Evolutionary conservation across 2,888 invertebrate genomes (phyloP), one percentile per base, ranked within the genome.

Genomic region (Cephalotes varians): DNA sequence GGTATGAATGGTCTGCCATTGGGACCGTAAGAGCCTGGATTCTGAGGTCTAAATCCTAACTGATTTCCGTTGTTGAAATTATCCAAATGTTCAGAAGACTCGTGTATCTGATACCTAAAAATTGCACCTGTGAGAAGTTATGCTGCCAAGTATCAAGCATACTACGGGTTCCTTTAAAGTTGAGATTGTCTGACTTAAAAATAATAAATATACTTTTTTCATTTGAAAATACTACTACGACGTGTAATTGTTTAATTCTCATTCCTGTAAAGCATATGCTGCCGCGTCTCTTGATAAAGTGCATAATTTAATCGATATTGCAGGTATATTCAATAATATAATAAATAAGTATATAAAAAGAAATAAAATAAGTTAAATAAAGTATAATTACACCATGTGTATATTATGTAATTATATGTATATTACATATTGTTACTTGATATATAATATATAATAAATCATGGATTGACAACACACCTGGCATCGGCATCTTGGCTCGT

Each of bases 21-120:
- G 9, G 93, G 93, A 83, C 94, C 92, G 74, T 91, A 92, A 47
- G 93, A 91, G 25, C 93, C 92, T 15, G 92, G 12, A 34, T 82
- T 82, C 25, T 91, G 87, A 69, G 90, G 88, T 67, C 85, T 76
- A 56, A 89, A 90, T 81, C 89, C 90, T 62, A 62, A 54, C 10
- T 71, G 64, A 40, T 83, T 74, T 34, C 85, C 73, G 12, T 77
- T 76, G n/a, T 86, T 31, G 51, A 77, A 72, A 15, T 54, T 37
- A 12, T 74, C 82, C 34, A 85, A 74, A 80, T 88, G 83, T 34
- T 86, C 86, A 10, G 83, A 73, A 65, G 86, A 84, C 81, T 91
- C 91, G 73, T 90, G 82, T 44, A 89, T 82, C n/a, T 79, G 87
- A 79, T 91, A 91, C 31, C 91, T 91, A 47, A 51, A 62, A 51